phyloP scores from a whole-genome alignment of 1,140 invertebrate genomes.

The Drosophila nikananu region DNA sequence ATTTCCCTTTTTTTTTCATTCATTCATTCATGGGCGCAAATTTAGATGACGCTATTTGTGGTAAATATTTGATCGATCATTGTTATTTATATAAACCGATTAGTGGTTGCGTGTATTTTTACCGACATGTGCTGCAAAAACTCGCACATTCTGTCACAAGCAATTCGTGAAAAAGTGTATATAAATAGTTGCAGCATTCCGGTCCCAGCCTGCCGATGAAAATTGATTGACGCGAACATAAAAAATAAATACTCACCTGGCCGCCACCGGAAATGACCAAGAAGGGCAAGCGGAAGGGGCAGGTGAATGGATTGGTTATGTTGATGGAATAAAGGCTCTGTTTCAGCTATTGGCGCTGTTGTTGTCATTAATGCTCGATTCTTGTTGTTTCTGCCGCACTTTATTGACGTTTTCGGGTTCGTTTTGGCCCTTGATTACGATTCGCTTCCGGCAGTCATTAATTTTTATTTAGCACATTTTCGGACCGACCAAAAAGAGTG shows the following conservation, averaged over 20 bases:
- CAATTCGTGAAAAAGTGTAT: conserved; percentile 31
- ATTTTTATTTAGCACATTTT: conserved; percentile 80
- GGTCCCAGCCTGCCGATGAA: conserved; percentile 22
- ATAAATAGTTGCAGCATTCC: conserved; percentile 32
- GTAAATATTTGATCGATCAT: conserved; percentile 64
- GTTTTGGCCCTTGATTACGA: conserved; percentile 71
- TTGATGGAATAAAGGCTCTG: conserved; percentile 27
- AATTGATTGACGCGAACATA: conserved; percentile 63
- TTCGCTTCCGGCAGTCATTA: conserved; percentile 78
- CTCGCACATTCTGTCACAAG: conserved; percentile 28
- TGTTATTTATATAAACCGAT: conserved; percentile 40
- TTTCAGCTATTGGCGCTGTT: conserved; percentile 34
- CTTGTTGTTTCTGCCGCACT: conserved; percentile 33
- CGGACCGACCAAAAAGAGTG: conserved; percentile 18
- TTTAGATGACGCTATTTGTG: conserved; percentile 28
- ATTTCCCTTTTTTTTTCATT: not conserved
- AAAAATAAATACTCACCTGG: conserved; percentile 34
- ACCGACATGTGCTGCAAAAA: conserved; percentile 10
- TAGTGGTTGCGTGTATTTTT: conserved; percentile 41
- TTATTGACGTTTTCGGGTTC: conserved; percentile 50
- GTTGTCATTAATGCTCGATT: conserved; percentile 50
- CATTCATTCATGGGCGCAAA: not conserved
- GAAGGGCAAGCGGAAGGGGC: conserved; percentile 18
- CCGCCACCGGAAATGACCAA: conserved; percentile 59
- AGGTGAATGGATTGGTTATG: conserved; percentile 35